phyloP scores from a whole-genome alignment of 2,888 invertebrate genomes.

The Phyllotreta cruciferae region DNA sequence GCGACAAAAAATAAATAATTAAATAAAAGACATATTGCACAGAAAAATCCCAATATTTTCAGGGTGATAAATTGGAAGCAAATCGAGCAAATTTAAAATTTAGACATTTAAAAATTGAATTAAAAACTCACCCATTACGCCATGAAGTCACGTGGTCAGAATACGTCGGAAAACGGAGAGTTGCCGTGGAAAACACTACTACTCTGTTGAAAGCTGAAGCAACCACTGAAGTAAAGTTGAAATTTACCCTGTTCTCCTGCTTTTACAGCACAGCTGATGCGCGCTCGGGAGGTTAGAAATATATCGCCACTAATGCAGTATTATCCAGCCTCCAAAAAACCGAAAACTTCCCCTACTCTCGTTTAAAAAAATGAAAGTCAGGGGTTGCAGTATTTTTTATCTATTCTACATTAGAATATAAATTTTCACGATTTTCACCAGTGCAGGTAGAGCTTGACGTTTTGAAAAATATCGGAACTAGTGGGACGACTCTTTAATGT shows the following conservation, averaged over 20 bases:
- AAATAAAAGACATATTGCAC: no score
- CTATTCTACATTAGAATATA: not conserved
- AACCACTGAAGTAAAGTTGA: slow-evolving; percentile 23
- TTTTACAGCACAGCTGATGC: slow-evolving; percentile 13
- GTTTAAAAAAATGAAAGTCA: slow-evolving; percentile 10
- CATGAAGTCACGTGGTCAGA: slow-evolving; percentile 21
- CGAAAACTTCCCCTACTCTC: slow-evolving; percentile 3
- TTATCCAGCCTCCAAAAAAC: slow-evolving; percentile 14
- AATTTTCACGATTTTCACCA: not conserved
- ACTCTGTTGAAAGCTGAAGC: slow-evolving; percentile 15
- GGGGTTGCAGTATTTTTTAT: not conserved
- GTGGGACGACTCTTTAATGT: not conserved
- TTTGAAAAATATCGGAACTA: not conserved
- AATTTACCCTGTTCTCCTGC: slow-evolving; percentile 16
- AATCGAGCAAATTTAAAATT: no score
- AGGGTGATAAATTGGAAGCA: no score
- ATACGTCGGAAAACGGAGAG: slow-evolving; percentile 2
- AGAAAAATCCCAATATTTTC: no score
- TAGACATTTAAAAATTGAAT: not conserved
- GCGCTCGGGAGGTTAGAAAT: slow-evolving; percentile 15
- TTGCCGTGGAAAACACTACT: slow-evolving; percentile 5
- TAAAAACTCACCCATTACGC: slow-evolving; percentile 23
- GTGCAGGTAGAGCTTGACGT: not conserved
- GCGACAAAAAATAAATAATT: no score
- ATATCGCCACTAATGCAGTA: slow-evolving; percentile 8